phyloP scores from a whole-genome alignment of 1,140 invertebrate species.

The Nylanderia fulva region DNA sequence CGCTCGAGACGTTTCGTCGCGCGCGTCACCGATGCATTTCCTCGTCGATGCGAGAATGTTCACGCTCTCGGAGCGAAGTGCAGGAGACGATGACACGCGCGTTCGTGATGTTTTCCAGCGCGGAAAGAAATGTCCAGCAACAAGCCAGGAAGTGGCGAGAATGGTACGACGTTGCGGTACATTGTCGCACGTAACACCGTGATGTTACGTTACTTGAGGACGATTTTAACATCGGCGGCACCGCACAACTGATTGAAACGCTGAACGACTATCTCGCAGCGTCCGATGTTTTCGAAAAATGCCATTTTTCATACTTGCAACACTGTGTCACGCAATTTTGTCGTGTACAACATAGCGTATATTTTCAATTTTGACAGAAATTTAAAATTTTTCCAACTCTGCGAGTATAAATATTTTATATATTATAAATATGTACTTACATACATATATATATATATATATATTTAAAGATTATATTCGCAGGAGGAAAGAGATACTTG shows the following conservation, averaged over 20 bases:
- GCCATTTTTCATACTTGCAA: conserved; percentile 19
- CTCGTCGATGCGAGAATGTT: conserved; percentile 42
- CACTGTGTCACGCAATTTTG: background rate
- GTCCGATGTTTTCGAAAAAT: background rate
- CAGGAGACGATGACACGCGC: conserved; percentile 48
- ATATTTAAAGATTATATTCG: background rate
- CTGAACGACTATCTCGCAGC: conserved; percentile 25
- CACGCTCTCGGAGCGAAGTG: conserved; percentile 45
- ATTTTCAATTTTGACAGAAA: background rate
- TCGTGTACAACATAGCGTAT: background rate
- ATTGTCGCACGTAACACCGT: conserved; percentile 47
- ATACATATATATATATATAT: background rate
- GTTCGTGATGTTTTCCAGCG: conserved; percentile 45
- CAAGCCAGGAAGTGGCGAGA: conserved; percentile 46
- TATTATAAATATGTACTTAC: background rate
- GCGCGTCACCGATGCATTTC: conserved; percentile 13
- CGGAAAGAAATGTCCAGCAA: conserved; percentile 52
- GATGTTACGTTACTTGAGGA: conserved; percentile 53
- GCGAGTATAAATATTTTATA: conserved; percentile 5
- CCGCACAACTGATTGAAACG: conserved; percentile 27
- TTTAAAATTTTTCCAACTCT: conserved; percentile 46
- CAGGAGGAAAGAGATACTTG: too few relatives aligned
- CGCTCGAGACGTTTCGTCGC: conserved; percentile 17
- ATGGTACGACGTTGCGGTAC: conserved; percentile 44
- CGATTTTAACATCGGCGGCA: conserved; percentile 1